Evolutionary conservation across 2,113 vertebrate genomes (phyloP).

Genomic region (Gasterosteus aculeatus): DNA sequence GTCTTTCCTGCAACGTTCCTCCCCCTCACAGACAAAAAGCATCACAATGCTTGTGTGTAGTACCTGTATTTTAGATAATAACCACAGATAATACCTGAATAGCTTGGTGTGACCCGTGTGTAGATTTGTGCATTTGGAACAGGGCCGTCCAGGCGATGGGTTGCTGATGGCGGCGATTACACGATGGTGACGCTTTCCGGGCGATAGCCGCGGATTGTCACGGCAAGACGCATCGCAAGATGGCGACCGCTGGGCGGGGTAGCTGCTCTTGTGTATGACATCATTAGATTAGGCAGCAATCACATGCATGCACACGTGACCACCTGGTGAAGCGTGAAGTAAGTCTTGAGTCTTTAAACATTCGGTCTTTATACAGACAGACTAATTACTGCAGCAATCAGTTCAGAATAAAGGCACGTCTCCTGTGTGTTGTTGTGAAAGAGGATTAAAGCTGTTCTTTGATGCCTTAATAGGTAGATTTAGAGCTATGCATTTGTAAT

Average conservation of each 20-base stretch:
- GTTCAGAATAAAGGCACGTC: background rate
- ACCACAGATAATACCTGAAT: constrained; percentile 40
- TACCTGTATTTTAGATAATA: constrained; percentile 42
- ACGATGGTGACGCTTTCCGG: constrained; percentile 5
- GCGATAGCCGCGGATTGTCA: constrained; percentile 55
- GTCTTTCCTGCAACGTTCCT: constrained; percentile 24
- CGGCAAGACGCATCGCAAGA: constrained; percentile 37
- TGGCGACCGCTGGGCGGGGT: constrained; percentile 24
- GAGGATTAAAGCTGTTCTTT: background rate
- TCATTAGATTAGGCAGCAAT: constrained; percentile 19
- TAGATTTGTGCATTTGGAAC: constrained; percentile 24
- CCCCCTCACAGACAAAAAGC: constrained; percentile 37
- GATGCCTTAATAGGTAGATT: background rate
- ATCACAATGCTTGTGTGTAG: constrained; percentile 6
- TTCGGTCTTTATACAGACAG: background rate
- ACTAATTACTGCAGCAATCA: background rate
- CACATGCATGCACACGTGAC: constrained; percentile 13
- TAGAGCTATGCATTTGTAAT: background rate
- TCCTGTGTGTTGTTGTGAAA: background rate
- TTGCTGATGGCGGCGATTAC: constrained; percentile 58
- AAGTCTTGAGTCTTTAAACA: background rate
- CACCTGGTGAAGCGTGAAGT: background rate
- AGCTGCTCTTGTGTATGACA: constrained; percentile 13
- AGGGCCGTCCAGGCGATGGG: constrained; percentile 23
- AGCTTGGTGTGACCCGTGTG: background rate